A percentile compares a stretch with the other conserved stretches of the same genome.
These are phyloP conservation scores for Callithrix jacchus DNA, from an alignment of 2,113 vertebrate species.

Conservation along the genomic window DNA sequence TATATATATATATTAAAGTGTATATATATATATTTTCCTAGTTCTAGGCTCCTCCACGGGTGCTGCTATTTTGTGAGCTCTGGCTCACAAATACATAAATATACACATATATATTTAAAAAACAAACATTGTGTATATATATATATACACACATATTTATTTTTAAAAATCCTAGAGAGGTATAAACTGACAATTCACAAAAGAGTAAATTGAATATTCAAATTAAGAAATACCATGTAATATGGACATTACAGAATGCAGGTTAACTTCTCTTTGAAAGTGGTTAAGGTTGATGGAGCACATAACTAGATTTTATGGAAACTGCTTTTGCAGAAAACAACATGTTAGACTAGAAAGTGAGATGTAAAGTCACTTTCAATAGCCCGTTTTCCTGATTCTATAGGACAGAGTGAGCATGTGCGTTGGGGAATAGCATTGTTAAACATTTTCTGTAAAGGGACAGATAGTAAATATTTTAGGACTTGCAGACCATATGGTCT, in stretches of 20 bases:
- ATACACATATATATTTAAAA: too few relatives aligned
- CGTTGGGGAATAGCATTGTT: neutral
- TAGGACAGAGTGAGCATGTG: neutral
- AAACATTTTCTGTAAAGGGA: slow-evolving; percentile 11
- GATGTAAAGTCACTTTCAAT: neutral
- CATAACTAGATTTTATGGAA: neutral
- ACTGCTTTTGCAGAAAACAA: neutral
- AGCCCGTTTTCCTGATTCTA: neutral
- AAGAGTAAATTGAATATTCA: too few relatives aligned
- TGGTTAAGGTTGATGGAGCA: neutral
- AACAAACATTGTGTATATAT: too few relatives aligned
- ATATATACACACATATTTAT: too few relatives aligned
- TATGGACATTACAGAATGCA: neutral
- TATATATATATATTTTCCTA: too few relatives aligned
- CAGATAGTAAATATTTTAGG: neutral
- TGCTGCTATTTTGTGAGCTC: too few relatives aligned
- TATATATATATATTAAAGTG: too few relatives aligned
- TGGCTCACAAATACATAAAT: too few relatives aligned
- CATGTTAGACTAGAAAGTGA: neutral
- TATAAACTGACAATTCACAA: too few relatives aligned
- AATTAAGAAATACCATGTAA: neutral
- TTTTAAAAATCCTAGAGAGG: too few relatives aligned
- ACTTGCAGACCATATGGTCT: neutral
- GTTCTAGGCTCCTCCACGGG: too few relatives aligned
- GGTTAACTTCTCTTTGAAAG: neutral